Evolutionary conservation across 2,113 vertebrate genomes (phyloP), one percentile per base, ranked within the genome.

Genomic region (Urocitellus parryii): DNA sequence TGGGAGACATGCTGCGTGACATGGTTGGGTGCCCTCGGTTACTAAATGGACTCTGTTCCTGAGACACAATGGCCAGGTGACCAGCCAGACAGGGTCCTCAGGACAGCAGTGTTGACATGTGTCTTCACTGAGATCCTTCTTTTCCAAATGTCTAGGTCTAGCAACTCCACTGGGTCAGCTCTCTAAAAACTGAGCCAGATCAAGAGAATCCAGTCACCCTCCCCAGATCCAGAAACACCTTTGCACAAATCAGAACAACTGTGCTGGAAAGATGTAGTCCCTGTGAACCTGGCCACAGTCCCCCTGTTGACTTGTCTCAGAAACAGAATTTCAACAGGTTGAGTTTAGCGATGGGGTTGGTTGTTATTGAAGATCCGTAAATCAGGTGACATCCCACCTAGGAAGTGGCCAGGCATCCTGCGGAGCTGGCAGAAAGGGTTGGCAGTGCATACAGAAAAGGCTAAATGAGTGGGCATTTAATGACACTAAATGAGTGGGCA

Each of bases 121-220:
- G 37, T 39, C 39, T 67, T 79, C 88, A n/a, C 8, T 16, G 39
- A 88, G n/a, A 39, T 58, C 16, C 3, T 78, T 65, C 4, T 16
- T 80, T 91, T 58, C 79, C 73, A 73, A 78, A 84, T 81, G 37
- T 92, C 4, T 68, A 37, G 18, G 16, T 77, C 34, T 0, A 65
- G 29, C 51, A 22, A 6, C 29, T 42, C 20, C 13, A 24, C 0
- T 32, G 18, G 68, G n/a, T 81, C 34, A 88, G 13, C 42, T 81
- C 56, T 95, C 83, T 72, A 85, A 90, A 93, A 81, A 29, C 8
- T 78, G 95, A 90, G 39, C 7, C 34, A 29, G 20, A 63, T 42
- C 76, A 78, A 45, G 48, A 63, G 39, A 65, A 72, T 32, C 73
- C n/a, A 92, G n/a, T 14, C 27, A n/a, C n/a, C 32, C 11, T 18